Conservation (phyloP, 2,113 vertebrate genomes). For the Carollia perspicillata region DNA sequence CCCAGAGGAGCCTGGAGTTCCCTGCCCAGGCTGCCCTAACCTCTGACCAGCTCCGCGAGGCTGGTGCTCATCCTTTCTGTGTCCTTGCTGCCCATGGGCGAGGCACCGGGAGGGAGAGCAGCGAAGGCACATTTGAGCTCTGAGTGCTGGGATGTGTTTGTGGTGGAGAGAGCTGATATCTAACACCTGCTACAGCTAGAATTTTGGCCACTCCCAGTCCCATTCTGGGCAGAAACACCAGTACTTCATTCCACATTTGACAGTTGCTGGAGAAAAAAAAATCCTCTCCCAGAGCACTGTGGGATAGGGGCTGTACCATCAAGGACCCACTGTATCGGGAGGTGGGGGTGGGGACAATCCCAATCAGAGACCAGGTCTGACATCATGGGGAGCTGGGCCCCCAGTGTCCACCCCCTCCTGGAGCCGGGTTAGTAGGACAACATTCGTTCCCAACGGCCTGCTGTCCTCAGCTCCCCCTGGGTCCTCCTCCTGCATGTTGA, state of each 20-base stretch:
- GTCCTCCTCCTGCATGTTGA: neutral
- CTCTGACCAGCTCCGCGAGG: neutral
- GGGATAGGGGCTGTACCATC: neutral
- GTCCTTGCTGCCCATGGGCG: fast-evolving
- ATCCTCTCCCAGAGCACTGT: neutral
- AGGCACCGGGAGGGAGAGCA: neutral
- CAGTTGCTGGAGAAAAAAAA: neutral
- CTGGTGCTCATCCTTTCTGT: neutral
- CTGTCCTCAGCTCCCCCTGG: neutral
- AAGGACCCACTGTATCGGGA: fast-evolving
- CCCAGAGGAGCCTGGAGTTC: neutral
- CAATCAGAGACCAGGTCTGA: neutral
- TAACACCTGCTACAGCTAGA: neutral
- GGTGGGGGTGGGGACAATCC: neutral
- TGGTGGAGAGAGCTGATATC: neutral
- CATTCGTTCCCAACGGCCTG: neutral
- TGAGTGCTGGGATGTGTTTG: neutral
- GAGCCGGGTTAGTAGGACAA: neutral
- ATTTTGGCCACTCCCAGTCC: neutral
- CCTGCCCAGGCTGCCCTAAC: neutral
- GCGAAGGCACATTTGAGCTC: neutral
- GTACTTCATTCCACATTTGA: neutral
- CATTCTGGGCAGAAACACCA: neutral
- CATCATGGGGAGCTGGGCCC: fast-evolving
- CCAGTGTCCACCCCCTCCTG: neutral